Evolutionary conservation across 2,113 vertebrate genomes (phyloP).

Genomic region (Malurus cyaneus): DNA sequence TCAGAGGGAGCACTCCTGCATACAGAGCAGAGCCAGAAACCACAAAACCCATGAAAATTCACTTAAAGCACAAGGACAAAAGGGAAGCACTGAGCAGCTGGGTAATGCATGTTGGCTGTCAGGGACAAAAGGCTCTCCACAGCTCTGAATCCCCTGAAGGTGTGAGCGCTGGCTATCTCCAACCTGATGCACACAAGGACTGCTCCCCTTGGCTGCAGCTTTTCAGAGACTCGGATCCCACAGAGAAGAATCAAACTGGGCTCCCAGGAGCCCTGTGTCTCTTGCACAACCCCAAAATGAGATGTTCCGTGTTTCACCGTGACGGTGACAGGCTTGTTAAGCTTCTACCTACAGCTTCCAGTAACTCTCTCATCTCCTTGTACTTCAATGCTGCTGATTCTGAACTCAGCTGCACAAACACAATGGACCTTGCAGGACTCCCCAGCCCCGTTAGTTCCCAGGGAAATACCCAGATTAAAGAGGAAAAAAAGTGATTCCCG

Average conservation of each 20-base stretch:
- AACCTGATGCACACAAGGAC: rapidly evolving
- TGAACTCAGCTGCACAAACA: background rate
- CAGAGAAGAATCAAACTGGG: background rate
- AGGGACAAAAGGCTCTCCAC: background rate
- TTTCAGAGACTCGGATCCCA: background rate
- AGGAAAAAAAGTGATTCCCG: rapidly evolving
- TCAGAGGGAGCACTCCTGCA: background rate
- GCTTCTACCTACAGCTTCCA: background rate
- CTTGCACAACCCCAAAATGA: background rate
- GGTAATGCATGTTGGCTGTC: background rate
- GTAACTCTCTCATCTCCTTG: background rate
- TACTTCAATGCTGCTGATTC: background rate
- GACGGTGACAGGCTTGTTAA: background rate
- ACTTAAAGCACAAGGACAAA: constrained; percentile 9
- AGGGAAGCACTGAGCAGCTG: background rate
- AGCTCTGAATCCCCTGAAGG: background rate
- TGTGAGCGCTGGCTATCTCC: rapidly evolving
- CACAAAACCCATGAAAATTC: background rate
- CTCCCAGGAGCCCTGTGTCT: background rate
- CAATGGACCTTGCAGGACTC: background rate
- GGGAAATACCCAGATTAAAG: background rate
- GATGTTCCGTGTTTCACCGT: background rate
- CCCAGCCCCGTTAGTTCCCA: background rate
- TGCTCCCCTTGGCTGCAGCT: background rate
- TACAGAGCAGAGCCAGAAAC: background rate